Base-by-base conservation (phyloP, 2,113 vertebrate genomes). In the Ageneiosus marmoratus region DNA sequence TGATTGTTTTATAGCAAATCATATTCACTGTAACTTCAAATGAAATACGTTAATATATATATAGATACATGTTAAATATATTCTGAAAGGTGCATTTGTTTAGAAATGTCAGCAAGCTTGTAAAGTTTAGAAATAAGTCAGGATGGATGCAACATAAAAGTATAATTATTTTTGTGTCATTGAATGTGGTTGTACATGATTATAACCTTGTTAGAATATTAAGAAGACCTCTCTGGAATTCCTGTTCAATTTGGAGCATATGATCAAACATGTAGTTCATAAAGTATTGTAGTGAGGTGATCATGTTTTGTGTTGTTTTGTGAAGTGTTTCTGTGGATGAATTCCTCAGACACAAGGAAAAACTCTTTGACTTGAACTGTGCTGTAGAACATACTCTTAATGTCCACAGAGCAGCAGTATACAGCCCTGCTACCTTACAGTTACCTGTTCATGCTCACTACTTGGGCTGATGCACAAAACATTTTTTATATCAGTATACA, bases 211-310 rank as follows among this genome's bases (percentile, higher is more conserved):
- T 79, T 51, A 32, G 48, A 20, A 48, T n/a, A 46, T 46, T 46
- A 58, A 69, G 16, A 78, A 51, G 27, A 62, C 27, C 74, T 22
- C 41, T 62, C 32, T 34, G 11, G 27, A 63, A 50, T 55, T 67
- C 51, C 34, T 79, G 63, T 76, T 85, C 11, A 80, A 72, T 69
- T n/a, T 53, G 32, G 84, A 85, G 84, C 81, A 18, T 4, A 50
- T 58, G 86, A 87, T 83, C 86, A 87, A 87, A 83, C 37, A 34
- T 55, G 8, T 67, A 53, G 55, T 74, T 55, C 29, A 51, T 41
- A 44, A 76, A 65, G 62, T 87, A 69, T 82, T 87, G 56, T 79
- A 27, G 32, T 65, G 44, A 56, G 53, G 63, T 77, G 69, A 78
- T 24, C 4, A 1, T 41, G 37, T 44, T 44, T 41, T 69, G 18